phyloP scores from a whole-genome alignment of 2,113 vertebrate species.

The Erpornis zantholeuca region DNA sequence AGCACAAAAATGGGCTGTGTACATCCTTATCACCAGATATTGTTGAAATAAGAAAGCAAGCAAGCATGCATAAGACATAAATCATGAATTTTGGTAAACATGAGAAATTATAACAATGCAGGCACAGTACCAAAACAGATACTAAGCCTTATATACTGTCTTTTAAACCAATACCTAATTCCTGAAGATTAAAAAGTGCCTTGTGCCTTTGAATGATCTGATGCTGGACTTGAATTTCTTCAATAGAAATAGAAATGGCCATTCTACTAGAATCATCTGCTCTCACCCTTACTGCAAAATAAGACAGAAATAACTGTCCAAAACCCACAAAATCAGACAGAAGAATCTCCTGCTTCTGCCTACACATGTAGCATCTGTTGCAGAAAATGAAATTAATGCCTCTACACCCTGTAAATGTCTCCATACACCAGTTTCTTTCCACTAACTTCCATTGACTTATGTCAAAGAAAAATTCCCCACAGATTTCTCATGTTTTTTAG shows the following conservation, averaged over 20 bases:
- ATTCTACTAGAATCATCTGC: neutral
- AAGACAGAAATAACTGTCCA: neutral
- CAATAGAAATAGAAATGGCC: neutral
- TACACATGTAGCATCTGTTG: neutral
- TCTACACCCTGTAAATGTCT: neutral
- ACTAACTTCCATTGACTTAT: neutral
- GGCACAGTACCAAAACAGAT: neutral
- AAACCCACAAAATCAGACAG: neutral
- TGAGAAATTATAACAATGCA: neutral
- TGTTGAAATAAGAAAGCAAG: neutral
- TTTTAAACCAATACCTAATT: neutral
- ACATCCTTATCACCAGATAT: neutral
- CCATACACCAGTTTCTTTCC: neutral
- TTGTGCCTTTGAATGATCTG: neutral
- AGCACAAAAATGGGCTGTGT: neutral
- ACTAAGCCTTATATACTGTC: neutral
- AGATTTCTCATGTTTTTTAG: neutral
- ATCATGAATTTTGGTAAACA: neutral
- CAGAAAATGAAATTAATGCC: neutral
- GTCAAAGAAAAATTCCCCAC: neutral
- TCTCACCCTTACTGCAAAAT: neutral
- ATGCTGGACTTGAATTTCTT: neutral
- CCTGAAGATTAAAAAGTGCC: neutral
- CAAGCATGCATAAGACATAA: neutral
- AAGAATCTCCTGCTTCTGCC: neutral